Evolutionary conservation across 2,113 vertebrate genomes (phyloP).

Genomic region (Naja naja): DNA sequence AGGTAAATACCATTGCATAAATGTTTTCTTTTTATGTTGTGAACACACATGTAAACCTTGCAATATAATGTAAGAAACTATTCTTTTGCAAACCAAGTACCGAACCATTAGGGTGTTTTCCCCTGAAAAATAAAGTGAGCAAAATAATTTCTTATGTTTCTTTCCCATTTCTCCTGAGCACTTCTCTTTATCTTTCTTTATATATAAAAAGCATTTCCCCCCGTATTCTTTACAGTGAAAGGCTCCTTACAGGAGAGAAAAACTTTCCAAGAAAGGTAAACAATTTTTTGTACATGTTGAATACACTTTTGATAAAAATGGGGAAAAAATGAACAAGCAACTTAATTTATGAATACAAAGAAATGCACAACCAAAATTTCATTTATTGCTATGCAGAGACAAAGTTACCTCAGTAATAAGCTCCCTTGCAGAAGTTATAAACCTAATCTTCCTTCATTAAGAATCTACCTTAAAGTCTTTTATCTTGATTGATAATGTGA

Average conservation of each 20-base stretch:
- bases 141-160: not conserved
- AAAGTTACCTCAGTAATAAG: slow-evolving; percentile 20
- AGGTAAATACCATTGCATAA: slow-evolving; percentile 43
- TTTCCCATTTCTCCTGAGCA: slow-evolving; percentile 1
- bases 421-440: slow-evolving; percentile 1
- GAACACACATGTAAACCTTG: slow-evolving; percentile 48
- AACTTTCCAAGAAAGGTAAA: not conserved
- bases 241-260: not conserved
- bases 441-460: not conserved
- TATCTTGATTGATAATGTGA: not conserved
- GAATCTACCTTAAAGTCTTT: not conserved
- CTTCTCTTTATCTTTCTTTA: too few relatives aligned
- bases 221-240: not conserved
- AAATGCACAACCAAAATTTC: not conserved
- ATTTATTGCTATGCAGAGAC: slow-evolving; percentile 61
- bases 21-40: slow-evolving; percentile 31
- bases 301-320: not conserved
- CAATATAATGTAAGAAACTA: slow-evolving; percentile 28
- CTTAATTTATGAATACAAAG: slow-evolving; percentile 1
- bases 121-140: not conserved
- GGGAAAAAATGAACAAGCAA: not conserved
- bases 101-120: slow-evolving; percentile 18
- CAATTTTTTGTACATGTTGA: not conserved
- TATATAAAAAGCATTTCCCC: not conserved
- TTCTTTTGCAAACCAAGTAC: not conserved